Evolutionary conservation across 2,113 vertebrate species (phyloP).

Genomic region (Pelodiscus sinensis): DNA sequence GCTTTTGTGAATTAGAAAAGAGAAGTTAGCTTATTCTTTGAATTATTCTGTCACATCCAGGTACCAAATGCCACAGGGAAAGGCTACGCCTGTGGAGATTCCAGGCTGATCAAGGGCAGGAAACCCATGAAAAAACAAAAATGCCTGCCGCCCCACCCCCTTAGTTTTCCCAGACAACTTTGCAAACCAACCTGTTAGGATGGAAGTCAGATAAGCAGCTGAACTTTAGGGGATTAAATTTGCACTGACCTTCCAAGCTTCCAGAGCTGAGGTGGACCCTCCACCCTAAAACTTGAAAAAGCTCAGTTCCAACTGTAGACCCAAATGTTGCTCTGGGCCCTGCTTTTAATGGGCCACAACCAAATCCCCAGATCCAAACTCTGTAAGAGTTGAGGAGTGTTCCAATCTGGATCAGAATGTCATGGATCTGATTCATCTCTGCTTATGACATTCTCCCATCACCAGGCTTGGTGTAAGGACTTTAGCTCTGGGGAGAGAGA

Average conservation of each 20-base stretch:
- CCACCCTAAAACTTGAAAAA: not conserved
- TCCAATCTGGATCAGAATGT: accelerated
- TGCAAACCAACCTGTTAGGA: not conserved
- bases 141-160: not conserved
- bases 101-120: not conserved
- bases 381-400: not conserved
- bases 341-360: not conserved
- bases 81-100: not conserved
- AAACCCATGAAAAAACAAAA: not conserved
- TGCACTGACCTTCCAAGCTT: not conserved
- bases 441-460: not conserved
- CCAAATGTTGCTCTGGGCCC: not conserved
- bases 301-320: not conserved
- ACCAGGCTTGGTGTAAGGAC: not conserved
- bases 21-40: not conserved
- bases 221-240: not conserved
- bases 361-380: not conserved
- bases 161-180: not conserved
- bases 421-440: not conserved
- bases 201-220: not conserved
- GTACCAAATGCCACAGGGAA: not conserved
- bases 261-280: not conserved
- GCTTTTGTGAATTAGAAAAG: not conserved
- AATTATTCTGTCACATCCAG: not conserved
- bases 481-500: not conserved